phyloP scores from a whole-genome alignment of 2,888 invertebrate species.

The Melipona bicolor region DNA sequence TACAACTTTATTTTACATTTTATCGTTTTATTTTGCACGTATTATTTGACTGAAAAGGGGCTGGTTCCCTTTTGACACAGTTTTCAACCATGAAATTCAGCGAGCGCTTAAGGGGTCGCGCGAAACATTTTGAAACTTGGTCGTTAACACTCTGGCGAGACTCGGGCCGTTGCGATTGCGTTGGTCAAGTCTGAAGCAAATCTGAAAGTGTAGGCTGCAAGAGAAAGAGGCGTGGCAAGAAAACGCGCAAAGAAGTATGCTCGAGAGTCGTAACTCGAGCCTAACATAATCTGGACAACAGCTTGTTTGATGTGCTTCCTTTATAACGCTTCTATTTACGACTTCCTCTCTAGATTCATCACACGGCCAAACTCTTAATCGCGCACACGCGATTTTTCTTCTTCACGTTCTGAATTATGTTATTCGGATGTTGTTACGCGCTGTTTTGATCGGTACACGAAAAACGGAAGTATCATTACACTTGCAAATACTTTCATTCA shows the following conservation, averaged over 20 bases:
- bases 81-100: no score
- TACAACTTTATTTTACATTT: no score
- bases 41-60: no score
- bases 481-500: not conserved
- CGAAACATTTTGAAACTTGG: no score
- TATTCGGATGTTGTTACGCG: not conserved
- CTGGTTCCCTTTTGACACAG: no score
- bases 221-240: constrained; percentile 5
- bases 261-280: constrained; percentile 7
- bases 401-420: not conserved
- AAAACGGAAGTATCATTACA: not conserved
- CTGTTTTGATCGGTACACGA: not conserved
- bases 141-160: no score
- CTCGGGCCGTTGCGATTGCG: no score
- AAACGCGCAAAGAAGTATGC: constrained; percentile 12
- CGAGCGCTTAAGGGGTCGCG: no score
- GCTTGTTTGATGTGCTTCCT: constrained; percentile 17
- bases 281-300: constrained; percentile 19
- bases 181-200: no score
- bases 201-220: no score
- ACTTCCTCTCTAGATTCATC: constrained; percentile 28
- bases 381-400: not conserved
- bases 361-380: constrained; percentile 15
- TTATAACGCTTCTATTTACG: constrained; percentile 14
- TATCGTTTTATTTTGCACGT: no score